Percentiles rank a stretch among this genome's conserved stretches.
Evolutionary conservation across 2,797 vertebrate species (phyloP).

Genomic region (Sphenopsis melanotis): DNA sequence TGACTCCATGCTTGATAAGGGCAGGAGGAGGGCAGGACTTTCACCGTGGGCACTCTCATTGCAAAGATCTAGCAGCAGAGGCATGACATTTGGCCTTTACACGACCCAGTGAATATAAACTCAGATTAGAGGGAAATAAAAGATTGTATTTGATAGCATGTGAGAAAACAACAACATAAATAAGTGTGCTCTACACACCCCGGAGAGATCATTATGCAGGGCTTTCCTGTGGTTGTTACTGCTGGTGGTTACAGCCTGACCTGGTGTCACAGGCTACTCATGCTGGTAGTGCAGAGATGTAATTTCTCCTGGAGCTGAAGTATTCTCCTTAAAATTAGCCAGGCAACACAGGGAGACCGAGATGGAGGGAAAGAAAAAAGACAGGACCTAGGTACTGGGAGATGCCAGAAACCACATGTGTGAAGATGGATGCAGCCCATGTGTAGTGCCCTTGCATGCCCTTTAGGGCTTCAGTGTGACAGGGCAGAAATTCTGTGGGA

Average conservation of each 20-base stretch:
- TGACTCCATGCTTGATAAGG: accelerated
- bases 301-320: neutral
- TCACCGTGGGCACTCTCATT: neutral
- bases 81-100: conserved; percentile 10
- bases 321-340: neutral
- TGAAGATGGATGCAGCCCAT: neutral
- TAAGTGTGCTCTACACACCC: neutral
- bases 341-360: neutral
- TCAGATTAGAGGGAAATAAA: neutral
- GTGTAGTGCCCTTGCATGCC: neutral
- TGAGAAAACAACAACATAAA: neutral
- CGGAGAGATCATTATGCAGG: neutral
- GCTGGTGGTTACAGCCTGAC: neutral
- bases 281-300: neutral
- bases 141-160: neutral
- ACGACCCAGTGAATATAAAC: neutral
- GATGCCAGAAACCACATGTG: neutral
- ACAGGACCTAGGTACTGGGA: neutral
- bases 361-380: neutral
- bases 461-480: neutral
- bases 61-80: neutral
- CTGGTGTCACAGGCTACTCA: neutral
- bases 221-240: neutral
- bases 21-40: neutral
- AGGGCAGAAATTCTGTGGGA: neutral